These are phyloP conservation scores for Choristoneura rosaceana DNA, from an alignment of 2,888 invertebrate genomes.

Conservation along the genomic window DNA sequence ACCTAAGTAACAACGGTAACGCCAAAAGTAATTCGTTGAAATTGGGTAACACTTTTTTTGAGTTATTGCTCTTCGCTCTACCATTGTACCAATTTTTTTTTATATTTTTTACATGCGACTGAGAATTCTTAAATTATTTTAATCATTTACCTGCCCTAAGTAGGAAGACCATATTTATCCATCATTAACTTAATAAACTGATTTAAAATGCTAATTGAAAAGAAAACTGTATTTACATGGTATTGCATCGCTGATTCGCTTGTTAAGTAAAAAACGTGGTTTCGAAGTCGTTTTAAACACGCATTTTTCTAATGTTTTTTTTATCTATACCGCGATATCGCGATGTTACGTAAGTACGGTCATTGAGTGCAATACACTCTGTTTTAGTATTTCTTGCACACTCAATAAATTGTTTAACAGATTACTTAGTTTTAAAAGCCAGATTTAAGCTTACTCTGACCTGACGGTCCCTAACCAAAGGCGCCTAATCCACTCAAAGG, in stretches of 20 bases:
- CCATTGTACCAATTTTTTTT: no score
- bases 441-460: no score
- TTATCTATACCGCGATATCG: constrained; percentile 7
- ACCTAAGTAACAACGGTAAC: no score
- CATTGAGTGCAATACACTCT: neutral
- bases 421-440: no score
- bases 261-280: constrained; percentile 2
- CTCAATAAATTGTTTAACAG: neutral
- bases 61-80: no score
- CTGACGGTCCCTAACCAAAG: no score
- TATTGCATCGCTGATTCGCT: constrained; percentile 1
- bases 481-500: no score
- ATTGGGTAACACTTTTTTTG: no score
- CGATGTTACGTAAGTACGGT: constrained; percentile 1
- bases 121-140: neutral
- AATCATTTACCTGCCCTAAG: neutral
- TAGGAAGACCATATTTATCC: constrained; percentile 2
- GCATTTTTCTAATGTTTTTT: constrained; percentile 8
- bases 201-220: constrained; percentile 13
- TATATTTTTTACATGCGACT: no score
- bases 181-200: neutral
- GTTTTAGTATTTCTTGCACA: neutral
- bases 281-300: constrained; percentile 9
- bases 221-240: constrained; percentile 20
- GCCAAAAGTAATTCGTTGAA: no score